Percentiles rank a stretch among this genome's conserved stretches.
phyloP scores from a whole-genome alignment of 2,888 invertebrate genomes.

The Ditula angustiorana region DNA sequence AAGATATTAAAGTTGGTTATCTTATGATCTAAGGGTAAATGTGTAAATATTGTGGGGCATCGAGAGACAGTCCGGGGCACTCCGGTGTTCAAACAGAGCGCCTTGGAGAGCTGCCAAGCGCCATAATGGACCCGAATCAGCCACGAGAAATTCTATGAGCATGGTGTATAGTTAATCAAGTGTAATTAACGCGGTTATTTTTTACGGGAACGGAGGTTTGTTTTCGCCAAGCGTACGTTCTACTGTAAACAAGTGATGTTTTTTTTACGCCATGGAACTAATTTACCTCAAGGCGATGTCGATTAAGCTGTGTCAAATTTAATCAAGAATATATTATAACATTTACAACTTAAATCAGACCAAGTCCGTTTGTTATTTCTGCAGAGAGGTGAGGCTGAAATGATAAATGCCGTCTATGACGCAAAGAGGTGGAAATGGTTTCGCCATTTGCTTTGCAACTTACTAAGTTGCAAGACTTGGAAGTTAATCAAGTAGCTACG shows the following conservation, averaged over 20 bases:
- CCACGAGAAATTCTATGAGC: slow-evolving; percentile 24
- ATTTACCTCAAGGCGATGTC: not conserved
- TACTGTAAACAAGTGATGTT: not conserved
- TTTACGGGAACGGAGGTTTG: slow-evolving; percentile 14
- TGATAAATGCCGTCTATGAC: not conserved
- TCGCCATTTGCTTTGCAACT: not conserved
- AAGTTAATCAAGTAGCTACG: not conserved
- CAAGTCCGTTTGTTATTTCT: slow-evolving; percentile 4
- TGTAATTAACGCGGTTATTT: slow-evolving; percentile 32
- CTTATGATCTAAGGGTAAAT: slow-evolving; percentile 5
- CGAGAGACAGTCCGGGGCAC: slow-evolving; percentile 9
- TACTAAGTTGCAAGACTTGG: not conserved
- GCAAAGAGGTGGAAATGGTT: not conserved
- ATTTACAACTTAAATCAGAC: not conserved
- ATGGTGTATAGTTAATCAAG: slow-evolving; percentile 20
- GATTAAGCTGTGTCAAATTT: slow-evolving; percentile 4
- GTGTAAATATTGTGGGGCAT: slow-evolving; percentile 34
- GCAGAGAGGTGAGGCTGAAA: not conserved
- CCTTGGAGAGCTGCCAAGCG: slow-evolving; percentile 30
- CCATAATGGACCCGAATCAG: slow-evolving; percentile 25
- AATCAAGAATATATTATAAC: not conserved
- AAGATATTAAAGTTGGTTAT: slow-evolving; percentile 16
- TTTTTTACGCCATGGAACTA: not conserved
- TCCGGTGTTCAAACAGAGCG: slow-evolving; percentile 29
- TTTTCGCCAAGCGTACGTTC: slow-evolving; percentile 21